Percentiles rank a stretch among this genome's conserved stretches.
Evolutionary conservation across 2,888 invertebrate genomes (phyloP).

Genomic region (Phyllotreta striolata): DNA sequence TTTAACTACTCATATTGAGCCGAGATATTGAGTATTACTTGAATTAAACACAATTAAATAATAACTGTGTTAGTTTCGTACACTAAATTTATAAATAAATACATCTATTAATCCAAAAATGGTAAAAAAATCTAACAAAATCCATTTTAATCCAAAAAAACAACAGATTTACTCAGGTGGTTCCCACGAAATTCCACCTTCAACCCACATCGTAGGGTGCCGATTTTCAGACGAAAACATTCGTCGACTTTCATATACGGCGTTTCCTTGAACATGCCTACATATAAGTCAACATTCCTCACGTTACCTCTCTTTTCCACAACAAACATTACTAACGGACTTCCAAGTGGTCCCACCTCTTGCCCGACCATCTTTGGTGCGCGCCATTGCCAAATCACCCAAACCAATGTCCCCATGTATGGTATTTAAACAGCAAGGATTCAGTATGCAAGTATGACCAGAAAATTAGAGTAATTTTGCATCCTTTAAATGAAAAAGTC

Average conservation of each 20-base stretch:
- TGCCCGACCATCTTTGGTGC: constrained; percentile 18
- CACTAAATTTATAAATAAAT: too few relatives aligned
- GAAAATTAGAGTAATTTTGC: too few relatives aligned
- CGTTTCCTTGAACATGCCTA: constrained; percentile 38
- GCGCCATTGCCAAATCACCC: constrained; percentile 10
- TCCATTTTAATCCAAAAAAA: too few relatives aligned
- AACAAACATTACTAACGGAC: constrained; percentile 30
- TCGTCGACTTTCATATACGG: constrained; percentile 29
- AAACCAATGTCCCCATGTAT: neutral
- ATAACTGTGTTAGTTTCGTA: too few relatives aligned
- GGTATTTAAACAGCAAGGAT: neutral
- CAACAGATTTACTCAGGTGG: too few relatives aligned
- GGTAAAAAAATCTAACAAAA: too few relatives aligned
- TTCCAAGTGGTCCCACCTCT: constrained; percentile 32
- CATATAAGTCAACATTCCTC: constrained; percentile 33
- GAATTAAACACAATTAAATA: too few relatives aligned
- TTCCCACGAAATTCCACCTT: neutral
- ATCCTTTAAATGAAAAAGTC: too few relatives aligned
- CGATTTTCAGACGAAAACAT: constrained; percentile 5
- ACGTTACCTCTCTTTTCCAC: constrained; percentile 20
- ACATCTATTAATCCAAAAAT: too few relatives aligned
- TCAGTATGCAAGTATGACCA: neutral
- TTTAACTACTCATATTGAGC: too few relatives aligned
- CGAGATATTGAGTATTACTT: too few relatives aligned
- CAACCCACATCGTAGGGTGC: neutral